Evolutionary conservation across 2,888 invertebrate genomes (phyloP).

Genomic region (Phorcus lineatus): DNA sequence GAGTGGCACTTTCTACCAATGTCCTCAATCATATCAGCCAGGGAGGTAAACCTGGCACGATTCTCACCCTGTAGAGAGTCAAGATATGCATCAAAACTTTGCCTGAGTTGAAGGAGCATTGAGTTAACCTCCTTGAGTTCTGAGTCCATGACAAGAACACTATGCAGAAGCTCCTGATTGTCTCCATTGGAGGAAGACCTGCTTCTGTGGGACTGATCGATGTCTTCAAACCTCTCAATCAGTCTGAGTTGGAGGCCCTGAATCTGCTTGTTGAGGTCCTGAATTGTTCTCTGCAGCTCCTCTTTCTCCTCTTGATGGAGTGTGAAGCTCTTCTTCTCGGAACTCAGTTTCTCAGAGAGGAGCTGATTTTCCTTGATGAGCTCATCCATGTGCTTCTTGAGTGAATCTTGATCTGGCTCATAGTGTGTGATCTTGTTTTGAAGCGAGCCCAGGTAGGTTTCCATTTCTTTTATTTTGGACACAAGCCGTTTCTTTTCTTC

Average conservation of each 20-base stretch:
- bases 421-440: slow-evolving; percentile 55
- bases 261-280: slow-evolving; percentile 57
- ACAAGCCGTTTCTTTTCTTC: slow-evolving; percentile 61
- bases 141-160: slow-evolving; percentile 57
- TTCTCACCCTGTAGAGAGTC: slow-evolving; percentile 47
- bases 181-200: slow-evolving; percentile 25
- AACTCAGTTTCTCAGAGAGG: slow-evolving; percentile 53
- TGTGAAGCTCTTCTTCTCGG: slow-evolving; percentile 41
- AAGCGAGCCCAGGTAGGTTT: slow-evolving; percentile 51
- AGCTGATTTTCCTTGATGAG: slow-evolving; percentile 59
- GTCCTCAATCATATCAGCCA: slow-evolving; percentile 57
- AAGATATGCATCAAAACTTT: slow-evolving; percentile 54
- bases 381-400: slow-evolving; percentile 62
- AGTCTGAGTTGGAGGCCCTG: slow-evolving; percentile 53
- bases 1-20: slow-evolving; percentile 57
- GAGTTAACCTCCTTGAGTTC: slow-evolving; percentile 61
- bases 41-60: slow-evolving; percentile 35
- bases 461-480: slow-evolving; percentile 55
- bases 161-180: slow-evolving; percentile 52
- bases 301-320: slow-evolving; percentile 49
- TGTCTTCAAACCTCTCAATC: slow-evolving; percentile 39
- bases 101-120: slow-evolving; percentile 50
- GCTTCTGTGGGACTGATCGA: slow-evolving; percentile 11
- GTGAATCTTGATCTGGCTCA: slow-evolving; percentile 58
- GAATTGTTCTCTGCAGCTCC: slow-evolving; percentile 51